These are phyloP conservation scores for Syngnathus acus DNA, from an alignment of 2,797 vertebrate species.

Conservation along the genomic window DNA sequence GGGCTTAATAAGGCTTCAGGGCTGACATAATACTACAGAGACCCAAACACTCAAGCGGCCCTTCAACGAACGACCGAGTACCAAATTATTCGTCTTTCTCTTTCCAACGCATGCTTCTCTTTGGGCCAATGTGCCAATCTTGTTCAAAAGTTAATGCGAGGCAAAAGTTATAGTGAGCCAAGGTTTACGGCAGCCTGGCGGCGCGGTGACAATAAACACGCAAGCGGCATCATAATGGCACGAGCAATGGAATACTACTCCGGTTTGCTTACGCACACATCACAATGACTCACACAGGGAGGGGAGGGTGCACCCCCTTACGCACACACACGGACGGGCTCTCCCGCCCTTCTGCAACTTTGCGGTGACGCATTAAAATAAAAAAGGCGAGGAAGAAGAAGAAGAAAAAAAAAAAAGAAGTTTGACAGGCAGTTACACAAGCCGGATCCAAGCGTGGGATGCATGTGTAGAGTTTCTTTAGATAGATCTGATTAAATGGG, in stretches of 20 bases:
- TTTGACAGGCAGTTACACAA: conserved; percentile 61
- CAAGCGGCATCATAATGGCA: conserved; percentile 35
- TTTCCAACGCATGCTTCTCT: neutral
- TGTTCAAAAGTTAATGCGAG: neutral
- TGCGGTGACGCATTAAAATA: conserved; percentile 53
- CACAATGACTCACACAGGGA: conserved; percentile 61
- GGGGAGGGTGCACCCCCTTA: conserved; percentile 42
- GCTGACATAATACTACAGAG: conserved; percentile 61
- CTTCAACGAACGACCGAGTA: neutral
- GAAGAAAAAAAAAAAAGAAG: conserved; percentile 43
- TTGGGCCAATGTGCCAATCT: conserved; percentile 6
- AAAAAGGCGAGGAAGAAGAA: conserved; percentile 2
- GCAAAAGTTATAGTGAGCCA: neutral
- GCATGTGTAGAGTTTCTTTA: neutral
- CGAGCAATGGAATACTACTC: conserved; percentile 66
- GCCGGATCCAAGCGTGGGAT: conserved; percentile 28
- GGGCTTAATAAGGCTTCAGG: conserved; percentile 42
- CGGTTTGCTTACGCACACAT: conserved; percentile 55
- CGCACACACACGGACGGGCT: neutral
- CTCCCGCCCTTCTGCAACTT: conserved; percentile 20
- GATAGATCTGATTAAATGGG: neutral
- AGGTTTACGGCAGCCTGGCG: conserved; percentile 26
- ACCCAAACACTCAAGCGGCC: conserved; percentile 14
- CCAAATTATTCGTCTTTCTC: conserved; percentile 6
- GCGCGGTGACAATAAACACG: conserved; percentile 19